phyloP scores from a whole-genome alignment of 2,113 vertebrate genomes.

The Microtus ochrogaster region DNA sequence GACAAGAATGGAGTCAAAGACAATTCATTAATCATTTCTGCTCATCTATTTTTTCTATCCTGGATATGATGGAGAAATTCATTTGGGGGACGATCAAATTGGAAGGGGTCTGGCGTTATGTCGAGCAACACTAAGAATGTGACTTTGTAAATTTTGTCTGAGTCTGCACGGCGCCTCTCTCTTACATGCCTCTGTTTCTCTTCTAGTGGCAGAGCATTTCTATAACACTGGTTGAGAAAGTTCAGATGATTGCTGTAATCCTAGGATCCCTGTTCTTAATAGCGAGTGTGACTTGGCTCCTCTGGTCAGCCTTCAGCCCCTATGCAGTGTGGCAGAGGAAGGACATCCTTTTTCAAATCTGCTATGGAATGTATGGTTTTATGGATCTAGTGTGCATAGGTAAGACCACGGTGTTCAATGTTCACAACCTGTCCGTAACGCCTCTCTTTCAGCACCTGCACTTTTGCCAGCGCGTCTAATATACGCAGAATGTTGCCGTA shows the following conservation, averaged over 20 bases:
- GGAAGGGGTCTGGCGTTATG: constrained; percentile 63
- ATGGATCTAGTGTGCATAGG: constrained; percentile 98
- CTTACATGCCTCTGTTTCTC: constrained; percentile 87
- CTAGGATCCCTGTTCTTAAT: constrained; percentile 97
- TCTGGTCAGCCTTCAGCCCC: constrained; percentile 97
- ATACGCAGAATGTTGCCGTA: not conserved
- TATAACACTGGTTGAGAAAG: constrained; percentile 98
- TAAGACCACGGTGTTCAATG: constrained; percentile 86
- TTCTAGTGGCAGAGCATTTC: constrained; percentile 97
- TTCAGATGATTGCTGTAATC: constrained; percentile 97
- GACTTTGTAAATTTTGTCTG: constrained; percentile 12
- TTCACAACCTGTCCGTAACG: constrained; percentile 76
- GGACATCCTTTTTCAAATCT: constrained; percentile 97
- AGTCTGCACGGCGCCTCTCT: constrained; percentile 78
- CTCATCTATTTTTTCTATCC: constrained; percentile 51
- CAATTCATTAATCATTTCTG: constrained; percentile 64
- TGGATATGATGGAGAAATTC: constrained; percentile 41
- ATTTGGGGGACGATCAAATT: constrained; percentile 45
- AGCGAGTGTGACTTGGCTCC: constrained; percentile 96
- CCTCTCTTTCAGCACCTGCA: constrained; percentile 75
- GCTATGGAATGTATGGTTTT: constrained; percentile 98
- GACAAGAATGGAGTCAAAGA: constrained; percentile 64
- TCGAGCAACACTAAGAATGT: constrained; percentile 80
- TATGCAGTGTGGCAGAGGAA: constrained; percentile 96
- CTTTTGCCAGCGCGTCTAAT: not conserved